Evolutionary conservation across 2,888 invertebrate genomes (phyloP).

Genomic region (Melanargia galathea): DNA sequence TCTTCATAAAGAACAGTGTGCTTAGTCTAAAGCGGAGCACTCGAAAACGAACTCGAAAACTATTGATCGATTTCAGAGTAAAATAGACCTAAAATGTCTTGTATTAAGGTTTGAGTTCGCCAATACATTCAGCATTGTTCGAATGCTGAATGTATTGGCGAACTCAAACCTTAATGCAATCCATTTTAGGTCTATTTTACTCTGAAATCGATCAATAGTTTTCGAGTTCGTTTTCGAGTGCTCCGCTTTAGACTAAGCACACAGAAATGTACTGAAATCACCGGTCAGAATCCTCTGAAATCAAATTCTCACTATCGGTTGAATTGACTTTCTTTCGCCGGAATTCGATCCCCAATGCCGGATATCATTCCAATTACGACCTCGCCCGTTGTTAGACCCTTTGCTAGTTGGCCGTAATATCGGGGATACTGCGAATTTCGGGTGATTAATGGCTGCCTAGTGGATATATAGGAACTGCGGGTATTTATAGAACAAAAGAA

Average conservation of each 20-base stretch:
- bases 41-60: too few species aligned
- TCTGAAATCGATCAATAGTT: too few species aligned
- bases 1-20: neutral
- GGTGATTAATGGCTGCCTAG: constrained; percentile 47
- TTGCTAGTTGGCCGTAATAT: constrained; percentile 48
- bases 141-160: too few species aligned
- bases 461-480: neutral
- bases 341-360: constrained; percentile 22
- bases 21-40: too few species aligned
- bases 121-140: too few species aligned
- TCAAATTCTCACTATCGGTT: constrained; percentile 18
- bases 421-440: constrained; percentile 39
- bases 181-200: too few species aligned
- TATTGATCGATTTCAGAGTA: too few species aligned
- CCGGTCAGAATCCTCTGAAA: neutral
- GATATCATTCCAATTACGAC: constrained; percentile 39
- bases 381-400: constrained; percentile 51
- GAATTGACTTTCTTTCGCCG: constrained; percentile 28
- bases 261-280: constrained; percentile 4
- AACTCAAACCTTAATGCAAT: too few species aligned
- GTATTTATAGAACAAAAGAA: constrained; percentile 11
- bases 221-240: too few species aligned
- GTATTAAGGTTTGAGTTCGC: too few species aligned
- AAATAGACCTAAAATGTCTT: too few species aligned
- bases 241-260: too few species aligned